phyloP scores from a whole-genome alignment of 2,797 vertebrate genomes.

The Muscicapa striata region DNA sequence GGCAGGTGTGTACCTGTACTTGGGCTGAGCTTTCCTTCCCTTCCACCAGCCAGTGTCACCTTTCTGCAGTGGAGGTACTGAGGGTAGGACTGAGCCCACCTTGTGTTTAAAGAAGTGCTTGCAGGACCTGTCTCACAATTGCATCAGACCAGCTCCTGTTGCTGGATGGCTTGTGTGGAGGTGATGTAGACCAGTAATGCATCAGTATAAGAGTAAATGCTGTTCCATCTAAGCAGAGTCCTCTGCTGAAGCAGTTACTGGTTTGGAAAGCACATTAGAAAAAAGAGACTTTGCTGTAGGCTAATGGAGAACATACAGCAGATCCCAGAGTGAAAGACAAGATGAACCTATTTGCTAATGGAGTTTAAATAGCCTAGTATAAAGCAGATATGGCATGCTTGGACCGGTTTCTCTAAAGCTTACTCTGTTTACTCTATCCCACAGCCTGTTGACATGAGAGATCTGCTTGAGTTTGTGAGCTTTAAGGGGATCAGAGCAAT shows the following conservation, averaged over 20 bases:
- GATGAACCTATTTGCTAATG: conserved; percentile 24
- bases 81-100: not conserved
- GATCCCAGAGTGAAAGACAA: conserved; percentile 17
- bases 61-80: not conserved
- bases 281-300: not conserved
- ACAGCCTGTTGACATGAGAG: conserved; percentile 47
- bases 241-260: not conserved
- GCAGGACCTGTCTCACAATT: not conserved
- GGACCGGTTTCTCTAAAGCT: not conserved
- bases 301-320: not conserved
- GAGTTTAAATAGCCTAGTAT: conserved; percentile 46
- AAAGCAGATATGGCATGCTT: not conserved
- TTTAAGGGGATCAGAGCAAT: conserved; percentile 50
- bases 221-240: not conserved
- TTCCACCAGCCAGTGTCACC: not conserved
- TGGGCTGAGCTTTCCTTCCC: not conserved
- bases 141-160: not conserved
- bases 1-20: not conserved
- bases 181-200: not conserved
- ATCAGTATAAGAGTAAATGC: not conserved
- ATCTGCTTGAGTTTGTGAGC: conserved; percentile 34
- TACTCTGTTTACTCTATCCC: conserved; percentile 34
- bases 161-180: not conserved
- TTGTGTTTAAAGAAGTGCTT: not conserved
- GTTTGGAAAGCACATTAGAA: not conserved